Evolutionary conservation across 2,888 invertebrate genomes (phyloP).

Genomic region (Conomelus anceps): DNA sequence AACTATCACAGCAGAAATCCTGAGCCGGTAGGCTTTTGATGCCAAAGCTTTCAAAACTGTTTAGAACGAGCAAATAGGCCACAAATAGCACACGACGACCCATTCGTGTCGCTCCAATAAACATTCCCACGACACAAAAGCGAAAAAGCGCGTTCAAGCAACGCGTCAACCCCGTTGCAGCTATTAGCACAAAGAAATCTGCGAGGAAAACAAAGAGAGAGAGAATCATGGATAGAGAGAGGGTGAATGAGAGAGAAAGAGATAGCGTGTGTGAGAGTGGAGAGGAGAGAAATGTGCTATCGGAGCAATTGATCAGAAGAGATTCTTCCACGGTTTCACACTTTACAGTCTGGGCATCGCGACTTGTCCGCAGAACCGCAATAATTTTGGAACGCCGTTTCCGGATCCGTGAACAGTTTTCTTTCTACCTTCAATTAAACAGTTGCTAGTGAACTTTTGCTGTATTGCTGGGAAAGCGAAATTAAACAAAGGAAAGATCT

Average conservation of each 20-base stretch:
- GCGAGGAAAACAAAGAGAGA: neutral
- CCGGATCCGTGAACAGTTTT: neutral
- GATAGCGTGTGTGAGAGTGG: neutral
- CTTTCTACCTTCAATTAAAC: no score
- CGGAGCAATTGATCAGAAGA: neutral
- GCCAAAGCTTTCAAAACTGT: neutral
- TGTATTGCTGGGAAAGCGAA: neutral
- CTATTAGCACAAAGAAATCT: neutral
- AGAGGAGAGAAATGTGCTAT: neutral
- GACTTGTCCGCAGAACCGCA: neutral
- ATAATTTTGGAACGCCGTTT: neutral
- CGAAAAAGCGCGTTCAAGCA: neutral
- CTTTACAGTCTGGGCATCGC: no score
- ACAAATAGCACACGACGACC: neutral
- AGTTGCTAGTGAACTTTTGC: neutral
- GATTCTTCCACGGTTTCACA: neutral
- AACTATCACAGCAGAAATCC: neutral
- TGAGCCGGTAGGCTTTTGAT: neutral
- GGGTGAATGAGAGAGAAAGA: neutral
- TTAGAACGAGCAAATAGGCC: neutral
- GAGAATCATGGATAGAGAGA: neutral
- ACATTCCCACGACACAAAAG: neutral
- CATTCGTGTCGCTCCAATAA: neutral
- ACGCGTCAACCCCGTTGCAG: neutral
- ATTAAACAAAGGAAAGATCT: neutral